phyloP scores from a whole-genome alignment of 2,888 invertebrate species.

The Heteropelma amictum region DNA sequence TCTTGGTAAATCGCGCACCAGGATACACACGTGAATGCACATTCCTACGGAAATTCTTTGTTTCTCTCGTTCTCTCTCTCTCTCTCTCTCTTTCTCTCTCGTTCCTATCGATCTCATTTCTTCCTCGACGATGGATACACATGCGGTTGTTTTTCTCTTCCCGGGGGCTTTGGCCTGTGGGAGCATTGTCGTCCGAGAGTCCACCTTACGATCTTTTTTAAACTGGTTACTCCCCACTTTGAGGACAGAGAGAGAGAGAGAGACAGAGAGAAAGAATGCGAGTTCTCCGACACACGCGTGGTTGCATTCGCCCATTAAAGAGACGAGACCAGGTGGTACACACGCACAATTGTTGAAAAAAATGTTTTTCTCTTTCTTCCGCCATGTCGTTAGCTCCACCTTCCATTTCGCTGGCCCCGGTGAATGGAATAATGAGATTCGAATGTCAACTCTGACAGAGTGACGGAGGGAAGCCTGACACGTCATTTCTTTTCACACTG shows the following conservation, averaged over 20 bases:
- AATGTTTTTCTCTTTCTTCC: no score
- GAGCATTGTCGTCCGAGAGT: constrained; percentile 51
- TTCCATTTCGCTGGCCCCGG: background rate
- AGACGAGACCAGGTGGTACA: constrained; percentile 36
- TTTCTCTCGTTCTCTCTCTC: background rate
- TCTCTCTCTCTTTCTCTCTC: background rate
- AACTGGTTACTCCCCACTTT: constrained; percentile 45
- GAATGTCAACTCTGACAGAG: background rate
- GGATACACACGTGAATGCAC: constrained; percentile 46
- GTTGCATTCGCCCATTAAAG: constrained; percentile 20
- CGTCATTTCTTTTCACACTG: no score
- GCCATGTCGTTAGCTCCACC: no score
- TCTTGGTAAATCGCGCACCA: constrained; percentile 19
- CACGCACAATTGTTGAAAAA: constrained; percentile 29
- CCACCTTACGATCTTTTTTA: constrained; percentile 47
- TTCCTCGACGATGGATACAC: constrained; percentile 7
- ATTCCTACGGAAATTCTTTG: constrained; percentile 29
- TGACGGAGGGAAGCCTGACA: background rate
- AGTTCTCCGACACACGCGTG: constrained; percentile 43
- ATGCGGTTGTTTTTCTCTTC: constrained; percentile 9
- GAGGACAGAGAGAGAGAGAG: background rate
- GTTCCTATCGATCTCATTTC: constrained; percentile 17
- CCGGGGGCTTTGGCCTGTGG: constrained; percentile 41
- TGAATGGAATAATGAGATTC: constrained; percentile 7
- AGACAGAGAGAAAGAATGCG: constrained; percentile 8